phyloP scores from a whole-genome alignment of 1,140 invertebrate genomes.

The Diachasmimorpha longicaudata region DNA sequence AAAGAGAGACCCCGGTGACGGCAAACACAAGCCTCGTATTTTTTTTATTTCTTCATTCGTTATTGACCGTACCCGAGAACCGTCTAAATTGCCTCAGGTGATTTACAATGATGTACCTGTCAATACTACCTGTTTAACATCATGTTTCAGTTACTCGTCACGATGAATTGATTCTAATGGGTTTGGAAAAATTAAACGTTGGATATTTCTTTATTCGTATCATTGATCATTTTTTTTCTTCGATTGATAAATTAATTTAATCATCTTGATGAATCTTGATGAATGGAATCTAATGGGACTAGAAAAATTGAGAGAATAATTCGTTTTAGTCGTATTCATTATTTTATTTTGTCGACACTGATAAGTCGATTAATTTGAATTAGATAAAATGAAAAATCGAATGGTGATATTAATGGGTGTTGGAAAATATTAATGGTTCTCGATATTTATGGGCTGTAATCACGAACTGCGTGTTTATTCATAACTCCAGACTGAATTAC shows the following conservation, averaged over 20 bases:
- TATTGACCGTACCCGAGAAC: background rate
- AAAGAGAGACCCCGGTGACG: background rate
- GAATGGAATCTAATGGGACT: too few species aligned
- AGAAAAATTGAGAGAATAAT: too few species aligned
- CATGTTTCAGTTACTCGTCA: background rate
- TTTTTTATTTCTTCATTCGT: background rate
- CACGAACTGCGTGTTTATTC: background rate
- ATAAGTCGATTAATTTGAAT: too few species aligned
- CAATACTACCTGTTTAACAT: background rate
- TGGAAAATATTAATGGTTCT: background rate
- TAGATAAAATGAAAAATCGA: background rate
- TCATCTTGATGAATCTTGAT: too few species aligned
- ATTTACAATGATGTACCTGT: background rate
- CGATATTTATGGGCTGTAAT: background rate
- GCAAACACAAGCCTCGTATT: background rate
- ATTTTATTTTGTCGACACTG: too few species aligned
- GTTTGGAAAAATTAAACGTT: background rate
- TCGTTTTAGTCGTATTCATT: too few species aligned
- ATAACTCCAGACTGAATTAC: background rate
- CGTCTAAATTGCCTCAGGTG: background rate
- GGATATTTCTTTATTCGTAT: too few species aligned
- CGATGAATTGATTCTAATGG: background rate
- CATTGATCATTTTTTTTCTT: too few species aligned
- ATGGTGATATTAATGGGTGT: background rate
- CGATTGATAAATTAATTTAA: too few species aligned